A percentile compares a stretch with the other conserved stretches of the same genome.
Conservation (phyloP, 1,140 invertebrate species). For the Tachypleus tridentatus region DNA sequence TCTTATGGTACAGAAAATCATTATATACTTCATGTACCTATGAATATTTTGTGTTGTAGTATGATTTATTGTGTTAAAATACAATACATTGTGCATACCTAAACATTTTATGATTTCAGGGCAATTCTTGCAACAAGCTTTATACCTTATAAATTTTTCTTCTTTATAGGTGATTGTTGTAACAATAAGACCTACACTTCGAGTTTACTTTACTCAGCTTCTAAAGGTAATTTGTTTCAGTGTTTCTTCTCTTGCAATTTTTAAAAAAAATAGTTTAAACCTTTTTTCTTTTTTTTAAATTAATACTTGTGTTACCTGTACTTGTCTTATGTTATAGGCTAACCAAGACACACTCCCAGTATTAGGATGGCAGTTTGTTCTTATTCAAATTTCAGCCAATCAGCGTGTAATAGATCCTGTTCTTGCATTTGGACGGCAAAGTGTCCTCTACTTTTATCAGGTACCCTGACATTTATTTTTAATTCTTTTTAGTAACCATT, state of each 20-base stretch:
- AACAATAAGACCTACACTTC: conserved; percentile 58
- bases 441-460: conserved; percentile 68
- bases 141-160: conserved; percentile 14
- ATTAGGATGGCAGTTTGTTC: conserved; percentile 81
- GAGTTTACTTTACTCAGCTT: conserved; percentile 51
- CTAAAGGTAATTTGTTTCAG: conserved; percentile 33
- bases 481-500: too few relatives aligned
- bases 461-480: conserved; percentile 33
- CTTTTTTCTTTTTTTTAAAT: neutral
- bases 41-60: too few relatives aligned
- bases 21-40: too few relatives aligned
- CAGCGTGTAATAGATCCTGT: conserved; percentile 65
- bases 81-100: too few relatives aligned
- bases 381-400: conserved; percentile 59
- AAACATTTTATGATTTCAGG: too few relatives aligned
- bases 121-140: too few relatives aligned
- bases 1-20: too few relatives aligned
- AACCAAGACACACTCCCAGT: conserved; percentile 53
- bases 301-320: neutral
- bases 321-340: conserved; percentile 27
- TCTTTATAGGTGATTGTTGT: conserved; percentile 65
- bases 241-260: neutral
- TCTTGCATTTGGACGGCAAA: conserved; percentile 69
- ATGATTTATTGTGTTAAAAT: too few relatives aligned
- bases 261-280: neutral